Evolutionary conservation across 2,888 invertebrate genomes (phyloP).

Genomic region (Tipula vernalis): DNA sequence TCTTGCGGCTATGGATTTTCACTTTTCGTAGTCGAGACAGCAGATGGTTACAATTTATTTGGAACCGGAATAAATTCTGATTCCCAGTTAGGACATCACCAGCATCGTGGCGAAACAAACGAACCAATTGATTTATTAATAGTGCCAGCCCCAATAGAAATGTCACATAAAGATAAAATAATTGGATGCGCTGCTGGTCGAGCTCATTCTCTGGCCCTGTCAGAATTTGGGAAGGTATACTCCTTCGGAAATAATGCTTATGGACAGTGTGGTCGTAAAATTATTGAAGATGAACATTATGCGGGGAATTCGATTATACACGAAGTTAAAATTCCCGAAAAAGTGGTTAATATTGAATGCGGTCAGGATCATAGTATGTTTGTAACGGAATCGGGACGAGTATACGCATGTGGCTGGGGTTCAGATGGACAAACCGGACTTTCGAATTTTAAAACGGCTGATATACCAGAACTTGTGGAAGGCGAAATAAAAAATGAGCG

Average conservation of each 20-base stretch:
- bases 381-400: constrained; percentile 63
- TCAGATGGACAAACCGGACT: constrained; percentile 90
- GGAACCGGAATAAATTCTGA: constrained; percentile 88
- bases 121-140: constrained; percentile 55
- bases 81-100: constrained; percentile 63
- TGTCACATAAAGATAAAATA: constrained; percentile 49
- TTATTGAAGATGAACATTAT: constrained; percentile 66
- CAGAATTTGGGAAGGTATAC: constrained; percentile 67
- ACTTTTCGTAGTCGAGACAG: constrained; percentile 51
- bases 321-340: constrained; percentile 51
- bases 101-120: constrained; percentile 40
- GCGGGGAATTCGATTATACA: constrained; percentile 50
- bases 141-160: constrained; percentile 54
- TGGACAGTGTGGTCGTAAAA: constrained; percentile 82
- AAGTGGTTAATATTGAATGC: constrained; percentile 57
- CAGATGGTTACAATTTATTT: constrained; percentile 55
- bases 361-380: constrained; percentile 83
- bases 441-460: constrained; percentile 50
- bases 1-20: constrained; percentile 89
- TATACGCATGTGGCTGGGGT: constrained; percentile 86
- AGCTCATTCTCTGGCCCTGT: constrained; percentile 71
- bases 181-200: constrained; percentile 65
- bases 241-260: constrained; percentile 84
- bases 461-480: constrained; percentile 45
- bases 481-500: constrained; percentile 76